These are phyloP conservation scores for Boloria selene DNA, from an alignment of 2,888 invertebrate species.

Conservation along the genomic window DNA sequence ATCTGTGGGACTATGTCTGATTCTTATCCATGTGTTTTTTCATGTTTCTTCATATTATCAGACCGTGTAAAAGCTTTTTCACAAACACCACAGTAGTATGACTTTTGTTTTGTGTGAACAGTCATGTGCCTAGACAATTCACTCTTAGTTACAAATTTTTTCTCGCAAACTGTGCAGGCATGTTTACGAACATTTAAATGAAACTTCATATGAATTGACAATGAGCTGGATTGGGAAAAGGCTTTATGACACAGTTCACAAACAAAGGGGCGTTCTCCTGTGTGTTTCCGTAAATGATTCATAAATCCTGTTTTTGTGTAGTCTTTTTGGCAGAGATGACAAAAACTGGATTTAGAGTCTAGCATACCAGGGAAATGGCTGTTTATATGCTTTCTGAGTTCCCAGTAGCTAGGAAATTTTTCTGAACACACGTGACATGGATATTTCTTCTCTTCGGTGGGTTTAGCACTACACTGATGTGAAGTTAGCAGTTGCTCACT, in stretches of 20 bases:
- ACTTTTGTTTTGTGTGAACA: slow-evolving; percentile 79
- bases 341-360: slow-evolving; percentile 79
- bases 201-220: slow-evolving; percentile 81
- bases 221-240: slow-evolving; percentile 78
- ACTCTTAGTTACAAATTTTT: slow-evolving; percentile 81
- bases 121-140: slow-evolving; percentile 82
- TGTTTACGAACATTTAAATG: slow-evolving; percentile 79
- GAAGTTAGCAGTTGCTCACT: slow-evolving; percentile 70
- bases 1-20: slow-evolving; percentile 28
- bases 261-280: slow-evolving; percentile 78
- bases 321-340: slow-evolving; percentile 80
- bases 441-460: slow-evolving; percentile 76
- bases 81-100: slow-evolving; percentile 79
- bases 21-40: slow-evolving; percentile 77
- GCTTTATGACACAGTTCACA: slow-evolving; percentile 80
- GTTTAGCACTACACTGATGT: slow-evolving; percentile 74
- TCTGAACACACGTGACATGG: slow-evolving; percentile 79
- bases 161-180: slow-evolving; percentile 79
- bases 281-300: slow-evolving; percentile 79
- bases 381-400: slow-evolving; percentile 77
- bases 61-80: slow-evolving; percentile 81
- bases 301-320: slow-evolving; percentile 80
- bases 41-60: slow-evolving; percentile 81
- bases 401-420: slow-evolving; percentile 79
- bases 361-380: slow-evolving; percentile 79